phyloP scores from a whole-genome alignment of 2,113 vertebrate genomes.

The Regulus satrapa region DNA sequence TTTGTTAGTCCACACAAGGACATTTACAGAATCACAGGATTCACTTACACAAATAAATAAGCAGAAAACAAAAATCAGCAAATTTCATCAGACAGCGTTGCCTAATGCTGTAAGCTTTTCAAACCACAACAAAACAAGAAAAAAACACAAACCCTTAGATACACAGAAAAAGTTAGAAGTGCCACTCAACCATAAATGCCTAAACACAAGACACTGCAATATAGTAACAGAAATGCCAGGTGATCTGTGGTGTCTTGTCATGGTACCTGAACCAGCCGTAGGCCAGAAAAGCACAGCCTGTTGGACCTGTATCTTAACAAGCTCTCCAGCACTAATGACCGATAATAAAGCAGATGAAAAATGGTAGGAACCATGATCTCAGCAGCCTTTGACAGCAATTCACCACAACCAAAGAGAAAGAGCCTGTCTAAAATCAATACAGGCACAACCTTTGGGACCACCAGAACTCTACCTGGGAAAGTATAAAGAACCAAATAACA shows the following conservation, averaged over 20 bases:
- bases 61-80: background rate
- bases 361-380: background rate
- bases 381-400: background rate
- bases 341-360: background rate
- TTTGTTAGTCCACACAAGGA: background rate
- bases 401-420: background rate
- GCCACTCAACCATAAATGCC: background rate
- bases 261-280: background rate
- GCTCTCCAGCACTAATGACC: background rate
- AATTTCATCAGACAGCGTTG: background rate
- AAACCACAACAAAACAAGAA: background rate
- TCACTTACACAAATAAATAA: background rate
- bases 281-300: background rate
- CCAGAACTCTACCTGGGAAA: background rate
- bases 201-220: background rate
- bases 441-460: background rate
- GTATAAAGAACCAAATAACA: background rate
- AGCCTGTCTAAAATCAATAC: background rate
- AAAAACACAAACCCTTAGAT: background rate
- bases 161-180: background rate
- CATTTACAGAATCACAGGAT: background rate
- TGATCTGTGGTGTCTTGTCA: background rate
- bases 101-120: background rate
- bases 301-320: background rate
- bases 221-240: background rate